Percentiles rank a stretch among this genome's conserved stretches.
Evolutionary conservation across 2,113 vertebrate species (phyloP).

Genomic region (Daubentonia madagascariensis): DNA sequence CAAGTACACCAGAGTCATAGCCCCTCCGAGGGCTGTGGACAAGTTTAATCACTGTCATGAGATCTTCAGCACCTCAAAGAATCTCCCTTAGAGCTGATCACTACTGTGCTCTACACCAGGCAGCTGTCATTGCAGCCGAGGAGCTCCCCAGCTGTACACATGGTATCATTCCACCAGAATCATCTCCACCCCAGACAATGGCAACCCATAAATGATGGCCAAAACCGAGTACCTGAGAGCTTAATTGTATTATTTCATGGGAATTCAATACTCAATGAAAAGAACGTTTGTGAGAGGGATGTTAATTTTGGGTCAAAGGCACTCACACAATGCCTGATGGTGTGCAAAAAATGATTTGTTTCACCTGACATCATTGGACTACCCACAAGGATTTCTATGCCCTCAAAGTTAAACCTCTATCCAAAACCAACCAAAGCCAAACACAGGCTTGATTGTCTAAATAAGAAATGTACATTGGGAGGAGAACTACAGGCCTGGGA

Average conservation of each 20-base stretch:
- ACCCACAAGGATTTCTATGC: not conserved
- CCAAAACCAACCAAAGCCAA: not conserved
- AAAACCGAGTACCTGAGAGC: not conserved
- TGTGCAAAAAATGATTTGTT: not conserved
- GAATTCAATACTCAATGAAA: not conserved
- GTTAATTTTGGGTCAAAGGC: not conserved
- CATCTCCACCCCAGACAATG: slow-evolving; percentile 43
- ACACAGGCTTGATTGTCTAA: not conserved
- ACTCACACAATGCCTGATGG: too few species aligned
- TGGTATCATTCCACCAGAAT: slow-evolving; percentile 45
- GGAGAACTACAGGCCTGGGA: not conserved
- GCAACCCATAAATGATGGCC: slow-evolving; percentile 35
- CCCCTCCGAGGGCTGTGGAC: not conserved
- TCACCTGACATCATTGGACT: not conserved
- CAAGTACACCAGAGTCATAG: not conserved
- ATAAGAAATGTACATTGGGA: not conserved
- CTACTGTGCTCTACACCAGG: slow-evolving; percentile 46
- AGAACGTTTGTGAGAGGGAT: not conserved
- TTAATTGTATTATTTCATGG: not conserved
- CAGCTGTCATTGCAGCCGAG: slow-evolving; percentile 58
- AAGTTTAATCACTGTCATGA: not conserved
- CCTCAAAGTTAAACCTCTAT: not conserved
- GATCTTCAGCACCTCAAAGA: slow-evolving; percentile 48
- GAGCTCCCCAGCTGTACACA: slow-evolving; percentile 49
- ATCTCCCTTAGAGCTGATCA: slow-evolving; percentile 58